Evolutionary conservation across 2,113 vertebrate species (phyloP).

Genomic region (Heterotilapia buettikoferi): DNA sequence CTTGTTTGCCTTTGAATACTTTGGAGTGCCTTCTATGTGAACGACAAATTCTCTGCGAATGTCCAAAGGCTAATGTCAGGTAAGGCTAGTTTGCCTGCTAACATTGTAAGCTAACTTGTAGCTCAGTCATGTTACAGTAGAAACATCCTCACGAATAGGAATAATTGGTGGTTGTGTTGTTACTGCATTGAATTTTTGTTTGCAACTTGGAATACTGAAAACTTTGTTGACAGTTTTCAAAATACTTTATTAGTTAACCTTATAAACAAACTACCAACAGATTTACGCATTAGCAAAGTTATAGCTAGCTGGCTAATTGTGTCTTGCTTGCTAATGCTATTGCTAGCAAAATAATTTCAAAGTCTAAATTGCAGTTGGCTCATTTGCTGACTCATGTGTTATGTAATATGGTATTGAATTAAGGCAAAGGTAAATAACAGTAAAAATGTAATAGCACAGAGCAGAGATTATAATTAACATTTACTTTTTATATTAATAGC

Average conservation of each 20-base stretch:
- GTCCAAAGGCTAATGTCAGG: fast-evolving
- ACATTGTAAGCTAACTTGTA: neutral
- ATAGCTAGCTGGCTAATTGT: neutral
- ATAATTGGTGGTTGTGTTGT: fast-evolving
- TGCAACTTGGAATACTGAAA: neutral
- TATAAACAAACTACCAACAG: neutral
- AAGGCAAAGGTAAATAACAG: neutral
- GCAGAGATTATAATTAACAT: neutral
- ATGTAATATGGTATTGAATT: neutral
- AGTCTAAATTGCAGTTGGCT: neutral
- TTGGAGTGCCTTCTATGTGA: neutral
- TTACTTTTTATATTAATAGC: neutral
- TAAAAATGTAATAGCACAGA: neutral
- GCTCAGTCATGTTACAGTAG: neutral
- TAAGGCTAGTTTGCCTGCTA: neutral
- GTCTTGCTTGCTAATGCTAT: neutral
- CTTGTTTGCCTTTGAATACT: neutral
- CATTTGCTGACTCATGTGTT: neutral
- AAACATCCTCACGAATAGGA: neutral
- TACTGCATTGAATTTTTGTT: neutral
- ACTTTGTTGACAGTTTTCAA: fast-evolving
- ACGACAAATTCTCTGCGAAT: fast-evolving
- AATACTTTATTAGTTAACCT: neutral
- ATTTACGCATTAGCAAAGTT: neutral
- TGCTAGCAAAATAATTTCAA: neutral